Evolutionary conservation across 2,113 vertebrate species (phyloP).

Genomic region (Corythoichthys haematopterus): DNA sequence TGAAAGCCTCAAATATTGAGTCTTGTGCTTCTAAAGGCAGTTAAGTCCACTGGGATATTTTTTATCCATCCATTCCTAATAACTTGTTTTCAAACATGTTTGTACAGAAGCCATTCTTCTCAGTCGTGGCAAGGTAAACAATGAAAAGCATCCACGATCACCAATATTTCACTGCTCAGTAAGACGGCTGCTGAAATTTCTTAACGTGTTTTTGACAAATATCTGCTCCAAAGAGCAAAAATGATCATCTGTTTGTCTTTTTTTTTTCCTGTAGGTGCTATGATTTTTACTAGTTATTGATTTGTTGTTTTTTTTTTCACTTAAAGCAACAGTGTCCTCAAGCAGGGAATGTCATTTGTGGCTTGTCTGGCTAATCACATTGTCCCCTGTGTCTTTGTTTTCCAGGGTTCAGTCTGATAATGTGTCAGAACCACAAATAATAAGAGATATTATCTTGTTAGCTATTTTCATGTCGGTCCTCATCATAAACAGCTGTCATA

Average conservation of each 20-base stretch:
- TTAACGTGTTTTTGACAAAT: background rate
- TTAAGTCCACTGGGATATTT: background rate
- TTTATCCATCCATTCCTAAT: background rate
- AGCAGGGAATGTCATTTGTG: background rate
- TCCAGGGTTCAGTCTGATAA: background rate
- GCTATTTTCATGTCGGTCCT: conserved; percentile 14
- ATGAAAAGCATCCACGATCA: background rate
- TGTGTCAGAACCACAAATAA: background rate
- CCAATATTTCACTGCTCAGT: background rate
- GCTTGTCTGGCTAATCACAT: background rate
- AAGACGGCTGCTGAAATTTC: background rate
- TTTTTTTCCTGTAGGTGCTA: background rate
- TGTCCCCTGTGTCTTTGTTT: background rate
- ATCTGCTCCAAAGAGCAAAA: background rate
- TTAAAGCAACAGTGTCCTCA: background rate
- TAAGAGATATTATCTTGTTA: background rate
- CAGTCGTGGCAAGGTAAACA: background rate
- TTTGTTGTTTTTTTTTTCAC: background rate
- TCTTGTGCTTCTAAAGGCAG: background rate
- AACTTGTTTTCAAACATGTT: background rate
- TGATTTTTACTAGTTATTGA: background rate
- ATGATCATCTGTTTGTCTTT: background rate
- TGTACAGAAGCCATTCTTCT: background rate
- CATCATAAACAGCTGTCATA: conserved; percentile 26
- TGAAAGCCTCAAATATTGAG: background rate